Evolutionary conservation across 2,888 invertebrate species (phyloP).

Genomic region (Sicus ferrugineus): DNA sequence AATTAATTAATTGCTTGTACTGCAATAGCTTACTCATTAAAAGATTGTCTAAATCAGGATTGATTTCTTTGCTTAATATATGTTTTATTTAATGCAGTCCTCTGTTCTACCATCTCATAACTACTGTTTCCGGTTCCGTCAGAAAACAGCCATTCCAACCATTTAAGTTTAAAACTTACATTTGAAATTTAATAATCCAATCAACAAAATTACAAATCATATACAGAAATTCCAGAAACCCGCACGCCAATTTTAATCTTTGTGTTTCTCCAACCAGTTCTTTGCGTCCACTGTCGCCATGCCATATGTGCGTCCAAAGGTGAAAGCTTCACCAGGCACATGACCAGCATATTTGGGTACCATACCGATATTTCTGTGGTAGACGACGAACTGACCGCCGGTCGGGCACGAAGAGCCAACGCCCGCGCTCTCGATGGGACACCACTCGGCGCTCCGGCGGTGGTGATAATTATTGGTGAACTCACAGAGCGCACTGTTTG

Average conservation of each 20-base stretch:
- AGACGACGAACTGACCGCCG: constrained; percentile 68
- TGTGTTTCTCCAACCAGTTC: constrained; percentile 70
- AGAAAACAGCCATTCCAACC: neutral
- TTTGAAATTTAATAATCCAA: neutral
- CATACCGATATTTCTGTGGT: constrained; percentile 77
- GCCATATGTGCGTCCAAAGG: constrained; percentile 79
- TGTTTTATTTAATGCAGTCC: too few relatives aligned
- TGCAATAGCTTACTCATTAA: too few relatives aligned
- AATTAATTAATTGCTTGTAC: too few relatives aligned
- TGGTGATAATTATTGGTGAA: constrained; percentile 79
- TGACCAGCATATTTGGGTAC: constrained; percentile 81
- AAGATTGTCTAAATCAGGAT: too few relatives aligned
- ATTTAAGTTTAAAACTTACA: constrained; percentile 9
- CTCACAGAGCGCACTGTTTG: constrained; percentile 76
- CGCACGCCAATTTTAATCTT: constrained; percentile 43
- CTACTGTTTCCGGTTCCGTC: too few relatives aligned
- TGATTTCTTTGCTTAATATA: too few relatives aligned
- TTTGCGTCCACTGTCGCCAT: constrained; percentile 78
- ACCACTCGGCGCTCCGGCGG: constrained; percentile 78
- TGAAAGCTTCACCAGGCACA: constrained; percentile 77
- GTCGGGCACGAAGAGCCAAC: constrained; percentile 52
- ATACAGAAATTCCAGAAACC: neutral
- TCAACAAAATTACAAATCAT: neutral
- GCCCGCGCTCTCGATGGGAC: constrained; percentile 65
- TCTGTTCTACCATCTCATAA: too few relatives aligned